Conservation (phyloP, 2,797 vertebrate genomes). For the Enteromius mattozi region DNA sequence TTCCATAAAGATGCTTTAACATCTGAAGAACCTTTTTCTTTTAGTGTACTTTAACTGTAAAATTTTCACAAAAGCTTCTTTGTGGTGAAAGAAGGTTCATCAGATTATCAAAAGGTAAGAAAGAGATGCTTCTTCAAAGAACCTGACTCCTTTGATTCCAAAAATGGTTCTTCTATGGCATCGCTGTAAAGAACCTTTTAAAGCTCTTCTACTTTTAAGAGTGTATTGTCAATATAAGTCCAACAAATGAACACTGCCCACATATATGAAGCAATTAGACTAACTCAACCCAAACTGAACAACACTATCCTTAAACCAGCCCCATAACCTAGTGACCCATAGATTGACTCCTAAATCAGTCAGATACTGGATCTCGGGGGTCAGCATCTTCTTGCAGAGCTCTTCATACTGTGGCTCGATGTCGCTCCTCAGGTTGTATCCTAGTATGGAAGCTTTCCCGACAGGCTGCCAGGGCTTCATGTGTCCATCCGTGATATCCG, state of each 20-base stretch:
- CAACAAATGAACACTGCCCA: background rate
- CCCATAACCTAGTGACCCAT: constrained; percentile 91
- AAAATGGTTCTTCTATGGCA: too few relatives aligned
- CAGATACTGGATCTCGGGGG: constrained; percentile 93
- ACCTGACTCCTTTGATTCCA: too few relatives aligned
- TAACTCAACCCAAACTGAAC: constrained; percentile 20
- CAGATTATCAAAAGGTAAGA: too few relatives aligned
- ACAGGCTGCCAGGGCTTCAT: constrained; percentile 94
- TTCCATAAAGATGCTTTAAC: too few relatives aligned
- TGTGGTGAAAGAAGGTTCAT: too few relatives aligned
- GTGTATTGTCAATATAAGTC: background rate
- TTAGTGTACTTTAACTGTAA: too few relatives aligned
- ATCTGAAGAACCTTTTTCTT: too few relatives aligned
- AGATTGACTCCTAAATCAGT: constrained; percentile 87
- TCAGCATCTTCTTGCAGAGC: constrained; percentile 94
- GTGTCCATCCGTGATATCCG: constrained; percentile 81
- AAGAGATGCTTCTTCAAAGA: too few relatives aligned
- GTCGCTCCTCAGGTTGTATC: constrained; percentile 89
- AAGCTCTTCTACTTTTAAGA: background rate
- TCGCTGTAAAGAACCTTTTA: too few relatives aligned
- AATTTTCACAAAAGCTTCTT: too few relatives aligned
- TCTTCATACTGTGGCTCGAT: constrained; percentile 78
- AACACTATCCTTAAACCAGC: constrained; percentile 76
- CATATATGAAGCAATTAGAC: background rate
- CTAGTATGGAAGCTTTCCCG: constrained; percentile 87